phyloP scores from a whole-genome alignment of 92 coral and sea anemone species.

The Zoanthus sociatus region DNA sequence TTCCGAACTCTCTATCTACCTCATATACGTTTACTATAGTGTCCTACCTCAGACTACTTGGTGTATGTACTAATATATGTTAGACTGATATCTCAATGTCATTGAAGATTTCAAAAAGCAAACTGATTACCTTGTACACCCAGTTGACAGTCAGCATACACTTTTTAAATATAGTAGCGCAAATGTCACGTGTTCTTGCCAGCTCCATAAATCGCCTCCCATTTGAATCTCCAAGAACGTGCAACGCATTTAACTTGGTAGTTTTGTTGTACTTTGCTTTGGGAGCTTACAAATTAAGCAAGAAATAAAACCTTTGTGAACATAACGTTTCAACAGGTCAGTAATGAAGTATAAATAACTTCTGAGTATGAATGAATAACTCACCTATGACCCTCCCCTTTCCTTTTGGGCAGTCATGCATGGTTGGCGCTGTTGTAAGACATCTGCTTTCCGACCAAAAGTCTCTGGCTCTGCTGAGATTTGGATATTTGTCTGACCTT shows the following conservation, averaged over 20 bases:
- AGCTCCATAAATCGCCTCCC: constrained; percentile 50
- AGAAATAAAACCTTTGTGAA: not conserved
- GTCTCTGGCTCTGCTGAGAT: too few species aligned
- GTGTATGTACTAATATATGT: too few species aligned
- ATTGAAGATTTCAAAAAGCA: not conserved
- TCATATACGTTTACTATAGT: too few species aligned
- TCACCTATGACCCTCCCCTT: too few species aligned
- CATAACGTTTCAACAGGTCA: not conserved
- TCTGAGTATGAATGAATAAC: too few species aligned
- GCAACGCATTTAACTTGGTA: constrained; percentile 25
- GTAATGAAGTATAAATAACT: not conserved
- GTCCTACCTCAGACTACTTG: too few species aligned
- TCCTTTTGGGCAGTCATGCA: too few species aligned
- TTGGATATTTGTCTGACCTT: too few species aligned
- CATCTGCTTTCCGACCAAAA: too few species aligned
- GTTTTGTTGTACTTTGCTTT: not conserved
- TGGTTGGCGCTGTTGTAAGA: too few species aligned
- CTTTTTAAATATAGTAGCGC: constrained; percentile 44
- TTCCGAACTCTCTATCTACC: too few species aligned
- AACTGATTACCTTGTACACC: constrained; percentile 48
- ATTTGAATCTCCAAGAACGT: constrained; percentile 62
- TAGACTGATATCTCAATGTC: too few species aligned
- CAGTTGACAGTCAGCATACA: constrained; percentile 55
- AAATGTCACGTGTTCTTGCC: constrained; percentile 35
- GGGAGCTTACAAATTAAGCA: not conserved